These are phyloP conservation scores for Liodrosophila aerea DNA, from an alignment of 2,888 invertebrate species.

Conservation along the genomic window DNA sequence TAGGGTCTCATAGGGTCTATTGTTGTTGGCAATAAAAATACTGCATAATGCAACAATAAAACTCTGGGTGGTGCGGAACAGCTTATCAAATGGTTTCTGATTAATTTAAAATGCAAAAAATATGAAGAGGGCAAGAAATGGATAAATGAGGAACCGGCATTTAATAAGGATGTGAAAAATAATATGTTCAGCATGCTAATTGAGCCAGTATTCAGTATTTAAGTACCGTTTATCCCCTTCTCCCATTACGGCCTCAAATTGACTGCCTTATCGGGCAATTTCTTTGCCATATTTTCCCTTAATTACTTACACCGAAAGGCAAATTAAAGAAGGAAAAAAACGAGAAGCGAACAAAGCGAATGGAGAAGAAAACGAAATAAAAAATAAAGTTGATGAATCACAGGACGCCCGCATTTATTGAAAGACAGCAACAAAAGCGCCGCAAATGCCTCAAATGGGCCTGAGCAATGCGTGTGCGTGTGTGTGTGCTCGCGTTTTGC, in stretches of 20 bases:
- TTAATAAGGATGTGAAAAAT: slow-evolving; percentile 74
- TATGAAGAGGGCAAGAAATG: slow-evolving; percentile 5
- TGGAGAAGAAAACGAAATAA: not conserved
- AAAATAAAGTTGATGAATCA: slow-evolving; percentile 48
- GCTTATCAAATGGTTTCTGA: slow-evolving; percentile 50
- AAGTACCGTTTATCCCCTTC: slow-evolving; percentile 10
- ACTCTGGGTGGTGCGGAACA: slow-evolving; percentile 24
- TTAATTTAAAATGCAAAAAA: slow-evolving; percentile 42
- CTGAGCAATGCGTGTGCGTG: slow-evolving; percentile 1
- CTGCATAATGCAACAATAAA: slow-evolving; percentile 55
- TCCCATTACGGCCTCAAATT: not conserved
- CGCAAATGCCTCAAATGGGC: slow-evolving; percentile 25
- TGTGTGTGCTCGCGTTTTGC: not conserved
- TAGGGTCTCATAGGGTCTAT: slow-evolving; percentile 20
- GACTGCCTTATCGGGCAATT: slow-evolving; percentile 29
- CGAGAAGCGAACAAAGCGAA: not conserved
- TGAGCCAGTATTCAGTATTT: slow-evolving; percentile 51
- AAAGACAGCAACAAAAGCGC: slow-evolving; percentile 40
- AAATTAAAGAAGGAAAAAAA: slow-evolving; percentile 29
- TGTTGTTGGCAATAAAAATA: slow-evolving; percentile 38
- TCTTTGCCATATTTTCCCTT: slow-evolving; percentile 29
- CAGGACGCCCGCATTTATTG: slow-evolving; percentile 52
- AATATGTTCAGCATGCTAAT: slow-evolving; percentile 61
- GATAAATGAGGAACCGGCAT: slow-evolving; percentile 3
- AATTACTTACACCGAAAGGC: slow-evolving; percentile 44